These are phyloP conservation scores for Polypterus bichir DNA, from an alignment of 2,113 vertebrate genomes.

Conservation along the genomic window DNA sequence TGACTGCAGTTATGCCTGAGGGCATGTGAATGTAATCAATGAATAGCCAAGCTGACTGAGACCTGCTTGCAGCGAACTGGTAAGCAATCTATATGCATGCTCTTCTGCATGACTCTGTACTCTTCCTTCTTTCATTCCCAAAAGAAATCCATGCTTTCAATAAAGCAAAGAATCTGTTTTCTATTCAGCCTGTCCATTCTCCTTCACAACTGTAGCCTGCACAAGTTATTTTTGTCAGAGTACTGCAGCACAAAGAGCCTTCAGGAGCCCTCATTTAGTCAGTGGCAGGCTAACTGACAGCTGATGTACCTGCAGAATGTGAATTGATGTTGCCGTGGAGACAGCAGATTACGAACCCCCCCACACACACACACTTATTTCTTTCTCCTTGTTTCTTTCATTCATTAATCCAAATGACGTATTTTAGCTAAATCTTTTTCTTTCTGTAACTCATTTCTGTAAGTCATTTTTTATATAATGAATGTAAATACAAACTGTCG, in stretches of 20 bases:
- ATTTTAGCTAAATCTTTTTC: no score
- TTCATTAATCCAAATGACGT: no score
- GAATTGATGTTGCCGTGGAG: slow-evolving; percentile 72
- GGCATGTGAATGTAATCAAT: no score
- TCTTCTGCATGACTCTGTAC: no score
- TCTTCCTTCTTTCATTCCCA: not conserved
- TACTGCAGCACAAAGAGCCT: slow-evolving; percentile 25
- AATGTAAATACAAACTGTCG: no score
- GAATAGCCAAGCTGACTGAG: no score
- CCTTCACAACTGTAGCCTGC: slow-evolving; percentile 31
- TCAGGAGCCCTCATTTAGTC: slow-evolving; percentile 46
- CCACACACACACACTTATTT: slow-evolving; percentile 1
- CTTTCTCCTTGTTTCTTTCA: no score
- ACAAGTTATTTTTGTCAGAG: slow-evolving; percentile 52
- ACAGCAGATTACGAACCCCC: slow-evolving; percentile 29
- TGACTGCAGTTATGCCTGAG: no score
- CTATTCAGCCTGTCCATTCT: slow-evolving; percentile 31
- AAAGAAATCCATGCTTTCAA: not conserved
- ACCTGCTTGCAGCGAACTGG: no score
- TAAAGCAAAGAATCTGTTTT: slow-evolving; percentile 33
- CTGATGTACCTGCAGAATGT: slow-evolving; percentile 64
- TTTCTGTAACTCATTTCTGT: no score
- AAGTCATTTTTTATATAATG: no score
- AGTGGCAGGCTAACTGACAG: slow-evolving; percentile 52
- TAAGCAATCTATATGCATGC: not conserved